Percentiles rank a stretch among this genome's conserved stretches.
Evolutionary conservation across 2,797 vertebrate genomes (phyloP).

Genomic region (Oreochromis grahami): DNA sequence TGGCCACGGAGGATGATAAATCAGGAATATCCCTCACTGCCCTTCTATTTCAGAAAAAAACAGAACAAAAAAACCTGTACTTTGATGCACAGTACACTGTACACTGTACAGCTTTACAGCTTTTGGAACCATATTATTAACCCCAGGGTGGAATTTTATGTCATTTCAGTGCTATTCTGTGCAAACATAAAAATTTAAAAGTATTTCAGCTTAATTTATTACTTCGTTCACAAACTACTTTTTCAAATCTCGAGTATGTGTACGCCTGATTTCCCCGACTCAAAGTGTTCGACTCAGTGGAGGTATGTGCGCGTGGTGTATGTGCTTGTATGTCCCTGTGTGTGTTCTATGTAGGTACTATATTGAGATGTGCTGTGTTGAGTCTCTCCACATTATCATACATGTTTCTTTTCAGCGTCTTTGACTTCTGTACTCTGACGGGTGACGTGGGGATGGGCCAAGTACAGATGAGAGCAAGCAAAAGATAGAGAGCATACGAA

Average conservation of each 20-base stretch:
- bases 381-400: neutral
- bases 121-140: neutral
- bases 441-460: neutral
- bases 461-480: neutral
- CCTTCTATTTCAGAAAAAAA: neutral
- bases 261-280: neutral
- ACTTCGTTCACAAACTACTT: neutral
- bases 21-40: slow-evolving; percentile 11
- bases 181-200: neutral
- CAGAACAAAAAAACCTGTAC: slow-evolving; percentile 38
- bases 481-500: neutral
- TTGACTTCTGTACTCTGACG: slow-evolving; percentile 1
- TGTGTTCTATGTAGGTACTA: neutral
- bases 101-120: neutral
- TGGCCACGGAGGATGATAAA: slow-evolving; percentile 20
- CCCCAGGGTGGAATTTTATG: neutral
- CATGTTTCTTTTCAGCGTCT: neutral
- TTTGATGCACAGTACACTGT: slow-evolving; percentile 1
- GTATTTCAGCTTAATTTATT: neutral
- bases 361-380: neutral
- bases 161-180: neutral
- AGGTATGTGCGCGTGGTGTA: neutral
- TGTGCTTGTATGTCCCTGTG: neutral
- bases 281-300: neutral
- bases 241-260: neutral